Evolutionary conservation across 1,140 invertebrate species (phyloP), one percentile per base, ranked within the genome.

Genomic region (Nixonia krombeini): DNA sequence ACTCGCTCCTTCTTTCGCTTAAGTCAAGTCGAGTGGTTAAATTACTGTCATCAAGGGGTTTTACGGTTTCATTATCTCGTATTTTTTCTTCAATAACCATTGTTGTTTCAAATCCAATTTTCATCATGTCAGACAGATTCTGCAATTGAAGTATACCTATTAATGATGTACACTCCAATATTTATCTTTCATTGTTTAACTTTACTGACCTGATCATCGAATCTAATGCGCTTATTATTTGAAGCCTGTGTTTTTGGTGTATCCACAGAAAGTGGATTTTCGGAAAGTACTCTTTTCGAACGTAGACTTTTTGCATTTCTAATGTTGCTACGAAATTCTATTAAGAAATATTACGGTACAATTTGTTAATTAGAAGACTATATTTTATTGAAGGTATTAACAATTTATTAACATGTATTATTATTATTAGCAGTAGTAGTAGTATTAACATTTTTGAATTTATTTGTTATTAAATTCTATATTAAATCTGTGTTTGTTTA

Each of bases 41-140:
- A 8, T 51, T 51, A 4, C 7, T 15, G 31, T 46, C 51, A 29
- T 46, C 35, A 13, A 46, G 1, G 13, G 52, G 10, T 25, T 50
- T 7, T 31, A 47, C 4, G 1, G 56, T 37, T 45, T 50, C 38
- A 12, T 40, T 44, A 49, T 62, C 50, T 18, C 47, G 37, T 10
- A 35, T 47, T n/a, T 12, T 46, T 31, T 38, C 37, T 13, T 45
- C 10, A n/a, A 16, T 13, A 23, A 13, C 12, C 5, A 5, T 1
- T 41, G 23, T 6, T 12, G 37, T 26, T 18, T 59, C 56, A 6
- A 45, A 21, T 21, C 6, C 21, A 3, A 21, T 2, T 21, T 21
- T 21, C 21, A 21, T 21, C 21, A 6, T 21, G n/a, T n/a, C n/a
- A n/a, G n/a, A n/a, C n/a, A n/a, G n/a, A n/a, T n/a, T n/a, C n/a